Conservation (phyloP, 2,888 invertebrate genomes). For the Apamea monoglypha region DNA sequence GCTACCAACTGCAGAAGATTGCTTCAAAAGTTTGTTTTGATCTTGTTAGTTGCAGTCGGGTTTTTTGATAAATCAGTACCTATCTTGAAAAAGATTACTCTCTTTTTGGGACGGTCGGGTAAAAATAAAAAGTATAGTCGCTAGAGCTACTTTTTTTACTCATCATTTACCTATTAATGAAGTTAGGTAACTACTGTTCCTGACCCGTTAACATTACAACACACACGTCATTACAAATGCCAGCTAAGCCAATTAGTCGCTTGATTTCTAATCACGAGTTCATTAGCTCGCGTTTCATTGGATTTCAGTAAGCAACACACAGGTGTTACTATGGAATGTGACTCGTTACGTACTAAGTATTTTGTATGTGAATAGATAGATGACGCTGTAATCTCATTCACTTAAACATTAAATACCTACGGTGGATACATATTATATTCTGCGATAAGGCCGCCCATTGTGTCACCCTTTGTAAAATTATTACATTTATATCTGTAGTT, state of each 20-base stretch:
- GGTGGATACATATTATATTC: too few relatives aligned
- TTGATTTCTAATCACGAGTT: constrained; percentile 59
- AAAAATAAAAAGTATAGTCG: neutral
- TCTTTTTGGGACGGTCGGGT: neutral
- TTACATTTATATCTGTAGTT: too few relatives aligned
- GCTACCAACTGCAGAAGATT: neutral
- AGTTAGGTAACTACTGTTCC: neutral
- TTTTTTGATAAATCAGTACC: neutral
- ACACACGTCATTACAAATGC: constrained; percentile 41
- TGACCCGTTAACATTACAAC: neutral
- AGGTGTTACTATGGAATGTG: constrained; percentile 15
- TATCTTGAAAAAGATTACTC: neutral
- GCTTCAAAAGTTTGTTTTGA: neutral
- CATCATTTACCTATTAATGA: neutral
- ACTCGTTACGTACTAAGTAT: constrained; percentile 5
- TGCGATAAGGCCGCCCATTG: too few relatives aligned
- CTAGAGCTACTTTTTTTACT: neutral
- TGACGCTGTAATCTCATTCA: neutral
- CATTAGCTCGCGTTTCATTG: constrained; percentile 57
- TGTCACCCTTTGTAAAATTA: too few relatives aligned
- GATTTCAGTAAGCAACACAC: constrained; percentile 8
- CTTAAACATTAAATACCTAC: neutral
- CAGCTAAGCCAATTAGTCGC: constrained; percentile 51
- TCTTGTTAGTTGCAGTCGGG: neutral
- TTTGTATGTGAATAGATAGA: neutral